Percentiles rank a stretch among this genome's conserved stretches.
Conservation (phyloP, 2,888 invertebrate genomes). For the Eustalomyia histrio region DNA sequence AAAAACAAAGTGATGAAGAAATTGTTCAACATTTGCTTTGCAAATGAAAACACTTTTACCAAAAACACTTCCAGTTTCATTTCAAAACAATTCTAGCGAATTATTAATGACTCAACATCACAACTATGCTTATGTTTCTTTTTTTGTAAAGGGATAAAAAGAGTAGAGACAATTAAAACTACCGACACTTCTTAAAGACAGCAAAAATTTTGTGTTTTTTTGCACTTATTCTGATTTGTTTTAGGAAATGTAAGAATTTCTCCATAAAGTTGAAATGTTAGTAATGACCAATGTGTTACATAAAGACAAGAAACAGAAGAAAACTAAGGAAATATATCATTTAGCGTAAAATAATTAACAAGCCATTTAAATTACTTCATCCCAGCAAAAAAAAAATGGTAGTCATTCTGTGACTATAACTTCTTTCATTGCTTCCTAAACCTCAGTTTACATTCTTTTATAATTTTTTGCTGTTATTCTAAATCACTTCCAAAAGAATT, state of each 20-base stretch:
- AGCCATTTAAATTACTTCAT: constrained; percentile 59
- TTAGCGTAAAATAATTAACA: constrained; percentile 62
- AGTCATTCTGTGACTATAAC: too few species aligned
- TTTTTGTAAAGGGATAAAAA: neutral
- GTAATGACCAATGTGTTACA: constrained; percentile 15
- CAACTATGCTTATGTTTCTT: neutral
- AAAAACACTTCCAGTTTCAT: constrained; percentile 3
- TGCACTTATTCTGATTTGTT: neutral
- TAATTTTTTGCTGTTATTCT: too few species aligned
- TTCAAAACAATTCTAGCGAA: constrained; percentile 5
- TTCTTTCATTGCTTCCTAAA: too few species aligned
- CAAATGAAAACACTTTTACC: constrained; percentile 2
- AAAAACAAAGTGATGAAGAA: neutral
- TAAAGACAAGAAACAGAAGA: neutral
- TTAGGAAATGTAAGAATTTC: constrained; percentile 9
- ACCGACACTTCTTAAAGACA: neutral
- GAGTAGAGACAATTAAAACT: neutral
- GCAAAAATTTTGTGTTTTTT: neutral
- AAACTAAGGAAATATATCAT: constrained; percentile 36
- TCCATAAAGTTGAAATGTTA: constrained; percentile 10
- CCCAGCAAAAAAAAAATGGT: too few species aligned
- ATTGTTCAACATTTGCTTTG: neutral
- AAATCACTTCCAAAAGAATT: too few species aligned
- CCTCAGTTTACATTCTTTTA: too few species aligned
- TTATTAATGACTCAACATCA: constrained; percentile 6